Percentiles rank a stretch among this genome's conserved stretches.
Conservation (phyloP, 2,113 vertebrate species). For the Cyprinodon tularosa region DNA sequence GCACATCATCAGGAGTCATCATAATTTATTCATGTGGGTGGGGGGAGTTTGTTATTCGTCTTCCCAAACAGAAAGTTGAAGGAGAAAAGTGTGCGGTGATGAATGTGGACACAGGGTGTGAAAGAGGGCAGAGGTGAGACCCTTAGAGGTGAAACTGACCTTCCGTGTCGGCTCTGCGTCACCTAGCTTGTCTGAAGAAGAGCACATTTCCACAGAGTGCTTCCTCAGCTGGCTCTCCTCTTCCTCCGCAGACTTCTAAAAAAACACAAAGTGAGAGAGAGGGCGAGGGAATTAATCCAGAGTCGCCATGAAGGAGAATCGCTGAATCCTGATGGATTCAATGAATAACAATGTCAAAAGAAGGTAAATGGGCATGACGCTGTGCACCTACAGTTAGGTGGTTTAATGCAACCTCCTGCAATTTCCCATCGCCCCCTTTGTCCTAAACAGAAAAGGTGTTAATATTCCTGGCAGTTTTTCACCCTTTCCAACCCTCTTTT, state of each 20-base stretch:
- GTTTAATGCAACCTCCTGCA: no score
- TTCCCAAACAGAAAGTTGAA: conserved; percentile 27
- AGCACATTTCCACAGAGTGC: conserved; percentile 61
- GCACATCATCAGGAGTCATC: background rate
- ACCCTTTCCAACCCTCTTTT: no score
- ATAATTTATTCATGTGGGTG: conserved; percentile 23
- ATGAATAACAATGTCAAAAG: background rate
- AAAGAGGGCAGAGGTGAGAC: conserved; percentile 28
- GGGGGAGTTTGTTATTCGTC: conserved; percentile 9
- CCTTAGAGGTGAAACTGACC: conserved; percentile 66
- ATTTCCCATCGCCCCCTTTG: no score
- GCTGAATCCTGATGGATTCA: background rate
- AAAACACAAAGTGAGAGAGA: conserved; percentile 20
- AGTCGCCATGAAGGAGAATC: background rate
- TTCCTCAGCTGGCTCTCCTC: conserved; percentile 73
- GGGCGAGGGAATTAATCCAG: conserved; percentile 3
- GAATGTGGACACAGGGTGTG: conserved; percentile 42
- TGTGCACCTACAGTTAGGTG: no score
- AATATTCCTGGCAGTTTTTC: no score
- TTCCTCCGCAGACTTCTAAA: conserved; percentile 74
- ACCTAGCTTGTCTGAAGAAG: conserved; percentile 64
- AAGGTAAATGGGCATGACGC: no score
- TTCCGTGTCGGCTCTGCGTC: conserved; percentile 69
- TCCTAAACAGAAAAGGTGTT: no score
- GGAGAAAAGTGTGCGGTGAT: conserved; percentile 44